Conservation (phyloP, 2,888 invertebrate species). For the Siphlonurus alternatus region DNA sequence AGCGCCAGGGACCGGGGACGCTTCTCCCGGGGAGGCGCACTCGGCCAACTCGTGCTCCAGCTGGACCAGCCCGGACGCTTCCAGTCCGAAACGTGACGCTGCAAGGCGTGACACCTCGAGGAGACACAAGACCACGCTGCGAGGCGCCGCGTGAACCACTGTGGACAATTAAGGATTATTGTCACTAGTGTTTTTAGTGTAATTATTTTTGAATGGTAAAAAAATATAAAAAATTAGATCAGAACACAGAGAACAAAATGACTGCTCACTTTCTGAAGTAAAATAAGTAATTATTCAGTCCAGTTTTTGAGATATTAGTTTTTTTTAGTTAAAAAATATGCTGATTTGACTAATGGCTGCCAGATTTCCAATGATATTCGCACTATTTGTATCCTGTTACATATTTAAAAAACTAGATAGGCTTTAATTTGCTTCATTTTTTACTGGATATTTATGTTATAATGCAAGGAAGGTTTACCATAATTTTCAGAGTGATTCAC, state of each 20-base stretch:
- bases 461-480: too few relatives aligned
- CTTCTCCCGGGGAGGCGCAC: background rate
- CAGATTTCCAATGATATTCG: too few relatives aligned
- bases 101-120: constrained; percentile 72
- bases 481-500: too few relatives aligned
- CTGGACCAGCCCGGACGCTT: constrained; percentile 66
- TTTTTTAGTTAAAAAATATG: too few relatives aligned
- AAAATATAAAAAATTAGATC: constrained; percentile 7
- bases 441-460: too few relatives aligned
- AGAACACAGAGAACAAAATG: too few relatives aligned
- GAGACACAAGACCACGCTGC: constrained; percentile 69
- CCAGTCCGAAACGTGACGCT: constrained; percentile 49
- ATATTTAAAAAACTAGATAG: constrained; percentile 5
- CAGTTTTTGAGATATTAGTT: too few relatives aligned
- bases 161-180: constrained; percentile 8
- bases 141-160: constrained; percentile 70
- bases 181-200: background rate
- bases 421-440: too few relatives aligned
- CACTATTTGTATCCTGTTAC: too few relatives aligned
- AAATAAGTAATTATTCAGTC: too few relatives aligned
- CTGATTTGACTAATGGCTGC: too few relatives aligned
- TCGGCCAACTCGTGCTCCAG: constrained; percentile 75
- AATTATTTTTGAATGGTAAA: background rate
- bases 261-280: too few relatives aligned
- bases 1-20: background rate